A percentile compares a stretch with the other conserved stretches of the same genome.
phyloP scores from a whole-genome alignment of 2,888 invertebrate species.

The Bembecia ichneumoniformis region DNA sequence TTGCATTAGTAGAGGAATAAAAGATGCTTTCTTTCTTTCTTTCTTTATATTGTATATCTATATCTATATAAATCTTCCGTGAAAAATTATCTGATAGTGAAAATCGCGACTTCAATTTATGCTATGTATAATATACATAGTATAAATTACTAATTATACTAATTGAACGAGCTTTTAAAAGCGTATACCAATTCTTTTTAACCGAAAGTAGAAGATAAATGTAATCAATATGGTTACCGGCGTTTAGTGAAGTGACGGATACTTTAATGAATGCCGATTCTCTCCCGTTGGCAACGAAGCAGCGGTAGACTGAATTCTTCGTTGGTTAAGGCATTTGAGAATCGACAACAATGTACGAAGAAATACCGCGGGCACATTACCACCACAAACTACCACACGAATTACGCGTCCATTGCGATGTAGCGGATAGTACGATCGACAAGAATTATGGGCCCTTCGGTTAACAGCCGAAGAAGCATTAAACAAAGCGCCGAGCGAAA shows the following conservation, averaged over 20 bases:
- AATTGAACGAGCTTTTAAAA: no score
- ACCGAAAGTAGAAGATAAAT: no score
- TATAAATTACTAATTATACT: no score
- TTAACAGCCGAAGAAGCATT: slow-evolving; percentile 4
- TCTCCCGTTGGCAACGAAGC: not conserved
- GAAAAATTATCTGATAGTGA: no score
- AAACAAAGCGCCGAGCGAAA: slow-evolving; percentile 4
- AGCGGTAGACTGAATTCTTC: slow-evolving; percentile 5
- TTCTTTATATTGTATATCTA: no score
- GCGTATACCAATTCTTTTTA: no score
- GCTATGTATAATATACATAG: no score
- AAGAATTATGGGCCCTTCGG: slow-evolving; percentile 3
- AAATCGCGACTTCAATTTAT: no score
- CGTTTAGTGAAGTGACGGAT: not conserved
- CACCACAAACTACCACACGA: not conserved
- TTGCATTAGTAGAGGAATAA: no score
- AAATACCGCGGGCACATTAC: slow-evolving; percentile 3
- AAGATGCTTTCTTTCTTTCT: no score
- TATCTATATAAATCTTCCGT: no score
- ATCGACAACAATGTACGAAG: slow-evolving; percentile 5
- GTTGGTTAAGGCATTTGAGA: slow-evolving; percentile 1
- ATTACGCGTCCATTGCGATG: slow-evolving; percentile 1
- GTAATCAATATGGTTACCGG: not conserved
- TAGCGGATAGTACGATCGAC: slow-evolving; percentile 3
- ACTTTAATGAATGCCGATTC: slow-evolving; percentile 1